phyloP scores from a whole-genome alignment of 2,797 vertebrate genomes.

The Peromyscus attwateri region DNA sequence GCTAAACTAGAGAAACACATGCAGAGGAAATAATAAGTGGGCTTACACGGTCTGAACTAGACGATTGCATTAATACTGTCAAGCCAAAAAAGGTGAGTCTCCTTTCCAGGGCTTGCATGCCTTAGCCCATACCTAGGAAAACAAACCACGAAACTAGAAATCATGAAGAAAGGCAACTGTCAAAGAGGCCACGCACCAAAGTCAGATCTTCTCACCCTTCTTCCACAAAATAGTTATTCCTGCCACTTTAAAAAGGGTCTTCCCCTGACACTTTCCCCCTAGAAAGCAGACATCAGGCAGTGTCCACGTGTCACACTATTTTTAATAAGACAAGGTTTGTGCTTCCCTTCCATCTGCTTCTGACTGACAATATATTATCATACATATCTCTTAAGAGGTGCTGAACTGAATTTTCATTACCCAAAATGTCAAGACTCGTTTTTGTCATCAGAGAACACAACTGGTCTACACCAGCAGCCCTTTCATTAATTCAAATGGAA shows the following conservation, averaged over 20 bases:
- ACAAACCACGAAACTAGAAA: conserved; percentile 64
- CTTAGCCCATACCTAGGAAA: conserved; percentile 39
- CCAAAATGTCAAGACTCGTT: conserved; percentile 85
- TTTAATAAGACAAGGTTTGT: conserved; percentile 72
- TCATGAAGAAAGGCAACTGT: conserved; percentile 55
- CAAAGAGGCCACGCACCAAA: background rate
- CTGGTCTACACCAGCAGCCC: conserved; percentile 82
- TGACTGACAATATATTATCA: conserved; percentile 86
- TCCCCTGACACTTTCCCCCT: conserved; percentile 48
- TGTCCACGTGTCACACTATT: conserved; percentile 81
- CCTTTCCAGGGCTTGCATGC: background rate
- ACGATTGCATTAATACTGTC: conserved; percentile 80
- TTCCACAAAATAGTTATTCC: background rate
- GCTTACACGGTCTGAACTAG: conserved; percentile 84
- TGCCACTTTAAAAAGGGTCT: conserved; percentile 4
- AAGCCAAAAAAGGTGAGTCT: conserved; percentile 70
- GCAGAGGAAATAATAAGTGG: conserved; percentile 87
- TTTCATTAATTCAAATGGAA: conserved; percentile 87
- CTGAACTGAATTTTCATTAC: conserved; percentile 88
- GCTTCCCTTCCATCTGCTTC: conserved; percentile 16
- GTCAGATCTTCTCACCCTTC: background rate
- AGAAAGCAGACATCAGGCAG: conserved; percentile 9
- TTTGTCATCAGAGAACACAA: conserved; percentile 83
- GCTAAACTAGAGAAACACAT: conserved; percentile 83
- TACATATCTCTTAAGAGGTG: conserved; percentile 80